Evolutionary conservation across 2,797 vertebrate genomes (phyloP).

Genomic region (Bucorvus abyssinicus): DNA sequence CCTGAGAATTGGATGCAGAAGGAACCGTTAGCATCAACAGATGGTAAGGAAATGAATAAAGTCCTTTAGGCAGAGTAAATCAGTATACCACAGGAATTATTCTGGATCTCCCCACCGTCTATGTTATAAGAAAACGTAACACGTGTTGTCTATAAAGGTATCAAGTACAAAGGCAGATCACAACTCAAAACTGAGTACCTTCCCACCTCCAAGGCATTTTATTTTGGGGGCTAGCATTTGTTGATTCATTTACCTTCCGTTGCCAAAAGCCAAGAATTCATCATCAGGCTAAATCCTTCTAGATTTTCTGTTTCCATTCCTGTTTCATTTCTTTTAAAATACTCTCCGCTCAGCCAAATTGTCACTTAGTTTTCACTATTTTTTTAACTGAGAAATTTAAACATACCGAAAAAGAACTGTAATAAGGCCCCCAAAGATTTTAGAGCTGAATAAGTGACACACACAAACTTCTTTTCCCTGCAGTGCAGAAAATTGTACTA

Average conservation of each 20-base stretch:
- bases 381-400: not conserved
- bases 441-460: not conserved
- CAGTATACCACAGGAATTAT: not conserved
- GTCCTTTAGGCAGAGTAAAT: not conserved
- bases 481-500: slow-evolving; percentile 32
- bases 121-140: not conserved
- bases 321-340: slow-evolving; percentile 16
- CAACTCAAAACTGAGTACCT: not conserved
- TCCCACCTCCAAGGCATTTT: not conserved
- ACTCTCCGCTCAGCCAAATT: not conserved
- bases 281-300: not conserved
- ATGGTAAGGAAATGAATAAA: not conserved
- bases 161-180: not conserved
- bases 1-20: not conserved
- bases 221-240: not conserved
- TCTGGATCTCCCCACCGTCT: not conserved
- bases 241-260: not conserved
- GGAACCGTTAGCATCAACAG: not conserved
- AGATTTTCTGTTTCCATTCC: slow-evolving; percentile 8
- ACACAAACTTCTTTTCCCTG: not conserved
- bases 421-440: slow-evolving; percentile 26
- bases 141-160: not conserved
- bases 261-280: slow-evolving; percentile 4
- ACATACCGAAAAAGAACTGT: not conserved
- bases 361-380: slow-evolving; percentile 3